Percentiles rank a stretch among this genome's conserved stretches.
These are phyloP conservation scores for Camponotus vicinus DNA, from an alignment of 1,140 invertebrate genomes.

Conservation along the genomic window DNA sequence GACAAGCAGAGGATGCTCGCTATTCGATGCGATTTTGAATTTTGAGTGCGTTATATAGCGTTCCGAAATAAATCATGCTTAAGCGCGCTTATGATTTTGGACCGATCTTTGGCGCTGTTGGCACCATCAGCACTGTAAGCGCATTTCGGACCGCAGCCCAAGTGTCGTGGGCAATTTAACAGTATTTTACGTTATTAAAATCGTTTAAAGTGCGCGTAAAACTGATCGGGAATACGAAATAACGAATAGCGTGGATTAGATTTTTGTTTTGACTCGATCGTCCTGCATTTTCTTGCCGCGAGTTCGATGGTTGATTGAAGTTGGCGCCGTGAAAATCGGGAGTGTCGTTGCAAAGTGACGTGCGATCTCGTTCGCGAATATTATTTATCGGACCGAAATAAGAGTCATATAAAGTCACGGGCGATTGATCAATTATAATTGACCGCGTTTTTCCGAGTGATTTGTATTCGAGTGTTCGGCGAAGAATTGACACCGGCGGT, in stretches of 20 bases:
- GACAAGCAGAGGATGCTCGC: too few species aligned
- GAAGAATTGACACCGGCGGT: background rate
- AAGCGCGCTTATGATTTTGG: too few species aligned
- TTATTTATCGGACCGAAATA: background rate
- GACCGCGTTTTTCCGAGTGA: conserved; percentile 3
- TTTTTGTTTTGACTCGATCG: background rate
- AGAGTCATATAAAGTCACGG: background rate
- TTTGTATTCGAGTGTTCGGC: background rate
- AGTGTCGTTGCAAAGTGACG: background rate
- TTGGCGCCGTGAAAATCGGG: background rate
- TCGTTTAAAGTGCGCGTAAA: background rate
- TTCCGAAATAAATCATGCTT: too few species aligned
- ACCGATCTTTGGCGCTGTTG: too few species aligned
- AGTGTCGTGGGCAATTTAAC: background rate
- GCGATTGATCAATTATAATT: conserved; percentile 20
- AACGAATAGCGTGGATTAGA: too few species aligned
- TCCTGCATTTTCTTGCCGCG: background rate
- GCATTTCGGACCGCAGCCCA: too few species aligned
- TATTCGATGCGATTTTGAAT: too few species aligned
- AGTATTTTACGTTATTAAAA: background rate
- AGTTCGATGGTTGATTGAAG: too few species aligned
- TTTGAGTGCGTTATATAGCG: too few species aligned
- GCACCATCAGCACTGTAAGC: too few species aligned
- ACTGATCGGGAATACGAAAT: too few species aligned
- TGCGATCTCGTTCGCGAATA: background rate